Conservation (phyloP, 2,797 vertebrate species). For the Eleutherodactylus coqui region DNA sequence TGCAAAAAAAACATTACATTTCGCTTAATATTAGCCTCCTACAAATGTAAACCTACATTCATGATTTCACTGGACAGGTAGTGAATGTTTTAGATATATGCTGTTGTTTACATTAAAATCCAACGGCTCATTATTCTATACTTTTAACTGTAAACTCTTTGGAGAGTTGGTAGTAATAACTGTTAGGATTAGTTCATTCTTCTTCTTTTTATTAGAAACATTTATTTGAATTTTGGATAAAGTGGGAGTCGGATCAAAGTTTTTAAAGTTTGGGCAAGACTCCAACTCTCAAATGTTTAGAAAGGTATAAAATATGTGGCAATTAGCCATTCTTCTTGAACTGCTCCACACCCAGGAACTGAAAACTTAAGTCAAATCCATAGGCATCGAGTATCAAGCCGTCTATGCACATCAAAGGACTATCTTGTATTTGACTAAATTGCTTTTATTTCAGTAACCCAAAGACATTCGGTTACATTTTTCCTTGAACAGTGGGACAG, state of each 20-base stretch:
- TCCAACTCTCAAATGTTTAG: constrained; percentile 29
- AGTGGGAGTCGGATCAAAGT: constrained; percentile 53
- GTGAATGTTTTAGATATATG: not conserved
- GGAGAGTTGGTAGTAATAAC: constrained; percentile 32
- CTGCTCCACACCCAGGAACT: constrained; percentile 30
- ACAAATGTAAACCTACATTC: not conserved
- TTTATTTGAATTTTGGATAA: constrained; percentile 58
- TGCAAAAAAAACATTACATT: not conserved
- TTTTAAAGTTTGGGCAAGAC: not conserved
- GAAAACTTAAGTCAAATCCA: not conserved
- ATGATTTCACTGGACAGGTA: not conserved
- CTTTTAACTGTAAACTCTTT: not conserved
- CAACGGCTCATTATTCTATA: not conserved
- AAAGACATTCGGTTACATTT: not conserved
- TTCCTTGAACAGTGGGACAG: not conserved
- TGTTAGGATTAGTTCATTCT: constrained; percentile 24
- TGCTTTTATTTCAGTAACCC: constrained; percentile 5
- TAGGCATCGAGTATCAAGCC: constrained; percentile 7
- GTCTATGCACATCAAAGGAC: constrained; percentile 10
- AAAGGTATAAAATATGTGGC: constrained; percentile 50
- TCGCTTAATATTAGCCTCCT: not conserved
- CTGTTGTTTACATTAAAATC: not conserved
- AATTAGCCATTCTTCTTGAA: constrained; percentile 31
- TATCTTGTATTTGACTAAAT: not conserved
- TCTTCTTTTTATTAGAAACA: constrained; percentile 51